Base-by-base conservation (phyloP, 2,888 invertebrate species). In the Embidobia sp. region DNA sequence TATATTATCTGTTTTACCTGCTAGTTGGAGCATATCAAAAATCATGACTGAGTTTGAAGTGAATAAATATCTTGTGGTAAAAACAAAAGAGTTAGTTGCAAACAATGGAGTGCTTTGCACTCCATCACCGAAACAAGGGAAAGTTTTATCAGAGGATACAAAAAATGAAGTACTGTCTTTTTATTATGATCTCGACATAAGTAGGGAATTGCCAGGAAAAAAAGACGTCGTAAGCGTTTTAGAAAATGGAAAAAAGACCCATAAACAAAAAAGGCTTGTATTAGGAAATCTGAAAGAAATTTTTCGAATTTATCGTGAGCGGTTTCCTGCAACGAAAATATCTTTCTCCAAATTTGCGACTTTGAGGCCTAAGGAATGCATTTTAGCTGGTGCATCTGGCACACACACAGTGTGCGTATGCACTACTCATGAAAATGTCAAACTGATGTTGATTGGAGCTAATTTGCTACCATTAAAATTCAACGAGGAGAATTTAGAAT, bases 361-460 rank as follows among this genome's bases (percentile, higher is more conserved):
- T 15, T 46, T 63, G 6, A 19, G 69, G 46, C 77, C 63, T 3
- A 64, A 48, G 19, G 13, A 77, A 40, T 78, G 78, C 37, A 51
- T 78, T 27, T 35, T 76, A 13, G 69, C 61, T 40, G 57, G 67
- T 35, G 48, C 40, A 10, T 27, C 51, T 13, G 74, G 77, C 13
- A 78, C 67, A 7, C 77, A 77, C 44, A 46, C 61, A 2, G 78
- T 79, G 8, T 74, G 78, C 33, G 78, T 74, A 13, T 78, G 55
- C 8, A 70, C 61, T 16, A 35, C 11, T 49, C 78, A 80, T 31
- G 51, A 74, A 53, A 80, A 77, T 61, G 40, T 74, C 3, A 77
- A 78, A 33, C 55, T 42, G 26, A 59, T 59, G 44, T 27, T 55
- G 11, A 13, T 6, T 0, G 11, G 40, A 18, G 16, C 27, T 31